Base-by-base conservation (phyloP, 1,140 invertebrate genomes). In the Eciton burchellii region DNA sequence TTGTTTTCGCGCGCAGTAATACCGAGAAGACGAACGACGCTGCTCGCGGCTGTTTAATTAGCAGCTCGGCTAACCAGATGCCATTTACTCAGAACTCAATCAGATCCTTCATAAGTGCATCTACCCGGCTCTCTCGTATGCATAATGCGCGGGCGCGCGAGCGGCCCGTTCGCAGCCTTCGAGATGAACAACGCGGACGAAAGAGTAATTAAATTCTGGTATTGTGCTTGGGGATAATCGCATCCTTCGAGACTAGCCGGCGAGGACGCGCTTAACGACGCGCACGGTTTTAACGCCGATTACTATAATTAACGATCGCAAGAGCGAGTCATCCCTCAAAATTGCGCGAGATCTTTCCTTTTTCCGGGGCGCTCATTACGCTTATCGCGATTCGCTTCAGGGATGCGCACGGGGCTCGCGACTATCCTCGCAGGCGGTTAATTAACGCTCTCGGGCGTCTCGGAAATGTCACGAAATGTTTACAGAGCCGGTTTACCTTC, bases 1-100 rank as follows among this genome's bases (percentile, higher is more conserved):
- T 74, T 74, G 63, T 65, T 66, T 68, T 60, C 49, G 76, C 81
- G 45, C 83, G 77, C 85, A 86, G 54, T 47, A 68, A 81, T 63
- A 66, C 62, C 72, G 88, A 60, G 83, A 68, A 83, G 74, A 73
- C 43, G 74, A 65, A 74, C 71, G 45, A 70, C 60, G 59, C 57
- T 88, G 89, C 84, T 89, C 86, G 91, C 91, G 92, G 92, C 91
- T 93, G 92, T 93, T 93, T 93, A 93, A 93, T 93, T 93, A 93
- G 91, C 92, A 91, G 91, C 90, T 92, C 86, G 89, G 89, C 90
- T 90, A 89, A 92, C 90, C 92, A 91, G 89, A 91, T 91, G 92
- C 91, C 92, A 92, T 91, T 90, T 93, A 93, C 93, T 92, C 92
- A 93, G 92, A 93, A 93, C 93, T 93, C 93, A 93, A 93, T 93